A percentile compares a stretch with the other conserved stretches of the same genome.
These are phyloP conservation scores for Barnardius zonarius DNA, from an alignment of 2,113 vertebrate species.

Conservation along the genomic window DNA sequence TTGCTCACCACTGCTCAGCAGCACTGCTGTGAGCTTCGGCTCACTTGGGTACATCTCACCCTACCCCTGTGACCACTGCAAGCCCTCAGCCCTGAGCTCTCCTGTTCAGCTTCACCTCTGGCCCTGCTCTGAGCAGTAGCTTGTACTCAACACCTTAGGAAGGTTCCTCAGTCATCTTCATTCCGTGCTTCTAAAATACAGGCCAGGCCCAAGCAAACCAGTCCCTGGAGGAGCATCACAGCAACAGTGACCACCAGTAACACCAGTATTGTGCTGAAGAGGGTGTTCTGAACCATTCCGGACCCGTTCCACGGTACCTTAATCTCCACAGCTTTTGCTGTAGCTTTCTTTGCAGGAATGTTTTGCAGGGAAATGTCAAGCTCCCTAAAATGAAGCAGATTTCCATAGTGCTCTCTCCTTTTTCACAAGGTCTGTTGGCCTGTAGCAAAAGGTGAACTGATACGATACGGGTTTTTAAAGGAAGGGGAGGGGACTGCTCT, in stretches of 20 bases:
- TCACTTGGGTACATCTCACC: too few relatives aligned
- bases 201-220: too few relatives aligned
- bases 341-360: background rate
- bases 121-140: background rate
- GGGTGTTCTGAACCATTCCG: background rate
- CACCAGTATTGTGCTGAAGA: rapidly evolving
- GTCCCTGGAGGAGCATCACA: background rate
- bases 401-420: background rate
- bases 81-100: background rate
- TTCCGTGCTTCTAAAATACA: background rate
- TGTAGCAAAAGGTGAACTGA: background rate
- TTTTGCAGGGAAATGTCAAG: background rate
- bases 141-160: too few relatives aligned
- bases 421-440: background rate
- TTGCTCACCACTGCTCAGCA: too few relatives aligned
- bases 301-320: background rate
- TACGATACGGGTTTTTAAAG: background rate
- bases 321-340: background rate
- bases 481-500: rapidly evolving
- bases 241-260: background rate
- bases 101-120: background rate
- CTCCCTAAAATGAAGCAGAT: background rate
- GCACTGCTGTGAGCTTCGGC: background rate
- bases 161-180: rapidly evolving
- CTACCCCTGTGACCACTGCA: background rate